Base-by-base conservation (phyloP, 2,888 invertebrate genomes). In the Tetrapedia diversipes region DNA sequence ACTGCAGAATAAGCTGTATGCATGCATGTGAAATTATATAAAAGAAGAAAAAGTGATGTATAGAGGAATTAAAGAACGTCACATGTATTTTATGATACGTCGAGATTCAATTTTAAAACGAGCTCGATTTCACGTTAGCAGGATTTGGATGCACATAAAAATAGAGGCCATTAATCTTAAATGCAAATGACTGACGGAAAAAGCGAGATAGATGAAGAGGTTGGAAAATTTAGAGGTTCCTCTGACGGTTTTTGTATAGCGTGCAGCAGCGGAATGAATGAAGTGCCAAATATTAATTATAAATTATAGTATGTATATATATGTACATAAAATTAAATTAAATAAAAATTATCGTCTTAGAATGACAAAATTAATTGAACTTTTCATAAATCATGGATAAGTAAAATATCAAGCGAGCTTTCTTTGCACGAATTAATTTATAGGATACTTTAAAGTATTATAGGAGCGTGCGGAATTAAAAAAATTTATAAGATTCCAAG, bases 151-250 rank as follows among this genome's bases (percentile, higher is more conserved):
- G 27, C 7, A 32, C 22, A 24, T 57, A 22, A 53, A 66, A 69
- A 69, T 37, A 65, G 37, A 32, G 14, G 14, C 57, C 39, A 59
- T 70, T 66, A 63, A 66, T 75, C 56, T 47, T 27, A 19, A 37
- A 75, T 75, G 69, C 65, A 74, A 77, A 69, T 74, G 47, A 0
- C 16, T n/a, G 41, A 11, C 47, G 16, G 59, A 16, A 34, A n/a
- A 73, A 61, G n/a, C 39, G 37, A 56, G 59, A 63, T 16, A 34
- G 57, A 51, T 45, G 41, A 34, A 49, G 49, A 61, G 47, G 14
- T 16, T 61, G 41, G 16, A 49, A 39, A 51, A 66, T 47, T 39
- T 7, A 8, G 16, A 39, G 3, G 19, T 8, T 27, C 24, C 24
- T 19, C 19, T 14, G 10, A 16, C 24, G 11, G 19, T 27, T 34